Evolutionary conservation across 2,797 vertebrate genomes (phyloP).

Genomic region (Babyrousa celebensis): DNA sequence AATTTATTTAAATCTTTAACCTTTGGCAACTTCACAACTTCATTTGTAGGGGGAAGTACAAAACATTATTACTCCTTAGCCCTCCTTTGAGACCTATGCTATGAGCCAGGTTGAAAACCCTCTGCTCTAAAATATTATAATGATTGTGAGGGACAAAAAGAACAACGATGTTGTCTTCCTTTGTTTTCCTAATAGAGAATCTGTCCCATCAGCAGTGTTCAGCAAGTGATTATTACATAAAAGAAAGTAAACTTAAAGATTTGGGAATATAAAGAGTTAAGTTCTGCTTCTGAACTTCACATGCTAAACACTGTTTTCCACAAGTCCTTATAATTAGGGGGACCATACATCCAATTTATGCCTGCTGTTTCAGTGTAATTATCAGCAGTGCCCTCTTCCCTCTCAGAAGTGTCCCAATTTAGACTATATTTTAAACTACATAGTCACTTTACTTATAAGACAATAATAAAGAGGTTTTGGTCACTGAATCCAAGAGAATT

Average conservation of each 20-base stretch:
- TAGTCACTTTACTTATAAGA: background rate
- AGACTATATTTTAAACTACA: background rate
- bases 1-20: conserved; percentile 28
- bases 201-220: background rate
- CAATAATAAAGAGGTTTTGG: background rate
- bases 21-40: background rate
- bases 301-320: background rate
- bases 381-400: background rate
- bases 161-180: background rate
- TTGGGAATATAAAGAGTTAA: background rate
- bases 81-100: no score
- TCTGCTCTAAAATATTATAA: background rate
- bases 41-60: background rate
- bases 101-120: background rate
- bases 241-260: background rate
- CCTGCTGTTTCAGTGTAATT: background rate
- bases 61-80: background rate
- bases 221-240: background rate
- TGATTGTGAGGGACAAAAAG: background rate
- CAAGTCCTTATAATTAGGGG: background rate
- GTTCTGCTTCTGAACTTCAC: background rate
- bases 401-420: background rate
- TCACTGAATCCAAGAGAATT: background rate
- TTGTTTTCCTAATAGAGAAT: background rate
- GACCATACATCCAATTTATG: background rate